These are phyloP conservation scores for Mystacides longicornis DNA, from an alignment of 2,888 invertebrate species.

Conservation along the genomic window DNA sequence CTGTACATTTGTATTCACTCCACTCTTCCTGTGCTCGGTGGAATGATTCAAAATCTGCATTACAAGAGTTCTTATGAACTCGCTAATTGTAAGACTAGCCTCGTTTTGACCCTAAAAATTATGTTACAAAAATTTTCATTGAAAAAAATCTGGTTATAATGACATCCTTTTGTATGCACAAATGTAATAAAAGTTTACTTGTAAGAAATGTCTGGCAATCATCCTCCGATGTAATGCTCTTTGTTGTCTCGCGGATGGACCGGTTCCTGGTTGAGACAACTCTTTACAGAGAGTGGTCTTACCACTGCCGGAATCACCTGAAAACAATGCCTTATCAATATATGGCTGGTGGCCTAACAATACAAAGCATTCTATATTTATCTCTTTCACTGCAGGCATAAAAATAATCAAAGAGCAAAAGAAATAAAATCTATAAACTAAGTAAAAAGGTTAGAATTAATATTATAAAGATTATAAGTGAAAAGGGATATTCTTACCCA, in stretches of 20 bases:
- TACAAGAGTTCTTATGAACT: conserved; percentile 78
- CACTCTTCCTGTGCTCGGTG: conserved; percentile 34
- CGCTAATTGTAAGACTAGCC: conserved; percentile 74
- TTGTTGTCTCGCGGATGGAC: conserved; percentile 61
- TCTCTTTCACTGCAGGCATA: too few relatives aligned
- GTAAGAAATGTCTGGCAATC: conserved; percentile 81
- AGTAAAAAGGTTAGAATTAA: too few relatives aligned
- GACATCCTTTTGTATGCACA: neutral
- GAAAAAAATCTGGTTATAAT: neutral
- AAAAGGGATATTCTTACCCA: too few relatives aligned
- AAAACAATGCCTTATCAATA: conserved; percentile 5
- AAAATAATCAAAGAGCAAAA: neutral
- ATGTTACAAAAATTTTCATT: neutral
- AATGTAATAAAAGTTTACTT: conserved; percentile 37
- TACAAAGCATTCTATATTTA: too few relatives aligned
- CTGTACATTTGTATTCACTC: conserved; percentile 22
- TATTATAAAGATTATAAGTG: too few relatives aligned
- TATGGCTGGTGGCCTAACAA: neutral
- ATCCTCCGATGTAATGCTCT: conserved; percentile 68
- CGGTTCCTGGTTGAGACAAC: conserved; percentile 62
- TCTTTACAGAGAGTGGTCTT: conserved; percentile 88
- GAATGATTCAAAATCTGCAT: conserved; percentile 77
- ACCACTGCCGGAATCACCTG: conserved; percentile 83
- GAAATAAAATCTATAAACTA: too few relatives aligned
- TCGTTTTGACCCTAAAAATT: conserved; percentile 62